Evolutionary conservation across 2,113 vertebrate species (phyloP), one percentile per base, ranked within the genome.

Genomic region (Plecotus auritus): DNA sequence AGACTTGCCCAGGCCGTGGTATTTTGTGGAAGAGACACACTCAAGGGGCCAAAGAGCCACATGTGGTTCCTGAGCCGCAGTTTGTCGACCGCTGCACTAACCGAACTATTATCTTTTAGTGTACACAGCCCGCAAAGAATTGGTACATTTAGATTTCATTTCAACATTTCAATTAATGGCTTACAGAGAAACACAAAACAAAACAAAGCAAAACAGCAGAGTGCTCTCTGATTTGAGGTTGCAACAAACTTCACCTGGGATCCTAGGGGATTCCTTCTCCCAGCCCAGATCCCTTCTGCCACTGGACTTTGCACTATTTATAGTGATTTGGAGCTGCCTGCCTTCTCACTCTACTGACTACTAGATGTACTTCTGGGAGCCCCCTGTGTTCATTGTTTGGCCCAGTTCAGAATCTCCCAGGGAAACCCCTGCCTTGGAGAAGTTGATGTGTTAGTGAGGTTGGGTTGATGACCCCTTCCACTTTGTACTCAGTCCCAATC

Each of bases 111-210:
- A 40, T 40, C 54, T 81, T 78, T 69, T 74, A 88, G 45, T 35
- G 12, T 45, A 78, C 85, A 73, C 30, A 82, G 78, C 40, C 18
- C 56, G 16, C 30, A 90, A 47, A 90, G 77, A 28, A 26, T 16
- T 37, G 30, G 30, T 45, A 51, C n/a, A 85, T 90, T 93, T 85
- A 66, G 90, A 40, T 95, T 93, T 90, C 47, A 40, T 74, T 73
- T 90, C 37, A 85, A 20, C 6, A 37, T 37, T 93, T 47, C 45
- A 90, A 13, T 69, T 64, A 66, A 66, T 72, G 45, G 18, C 42
- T 84, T 87, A 76, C 18, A 73, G 32, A 32, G 74, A 73, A 82
- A 93, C 2, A 61, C 67, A 87, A 82, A 78, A 93, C 2, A 54
- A 77, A 66, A 69, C 7, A 54, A 78, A 86, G 66, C 35, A 67